A percentile compares a stretch with the other conserved stretches of the same genome.
Evolutionary conservation across 2,797 vertebrate genomes (phyloP).

Genomic region (Tenualosa ilisha): DNA sequence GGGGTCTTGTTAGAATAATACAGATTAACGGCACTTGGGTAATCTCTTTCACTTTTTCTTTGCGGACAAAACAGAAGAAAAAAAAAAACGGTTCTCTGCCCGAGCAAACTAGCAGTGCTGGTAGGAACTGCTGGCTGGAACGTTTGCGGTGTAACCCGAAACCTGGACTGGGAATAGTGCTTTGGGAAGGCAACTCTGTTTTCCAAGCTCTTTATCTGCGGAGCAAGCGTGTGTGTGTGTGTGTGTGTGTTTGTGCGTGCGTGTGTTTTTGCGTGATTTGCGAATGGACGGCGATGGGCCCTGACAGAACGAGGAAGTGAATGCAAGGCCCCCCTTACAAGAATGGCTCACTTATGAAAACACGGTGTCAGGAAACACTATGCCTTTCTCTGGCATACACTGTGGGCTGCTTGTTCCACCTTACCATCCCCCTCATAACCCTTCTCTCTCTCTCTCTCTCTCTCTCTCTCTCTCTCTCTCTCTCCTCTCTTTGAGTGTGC

Average conservation of each 20-base stretch:
- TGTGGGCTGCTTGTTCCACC: slow-evolving; percentile 22
- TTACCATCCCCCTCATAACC: neutral
- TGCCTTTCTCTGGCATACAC: slow-evolving; percentile 47
- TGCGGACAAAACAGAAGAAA: neutral
- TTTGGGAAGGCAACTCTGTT: slow-evolving; percentile 62
- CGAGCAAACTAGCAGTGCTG: slow-evolving; percentile 68
- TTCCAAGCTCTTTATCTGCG: slow-evolving; percentile 72
- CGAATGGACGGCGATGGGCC: slow-evolving; percentile 47
- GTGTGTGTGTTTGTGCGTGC: neutral
- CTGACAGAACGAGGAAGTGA: slow-evolving; percentile 60
- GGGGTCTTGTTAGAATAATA: slow-evolving; percentile 72
- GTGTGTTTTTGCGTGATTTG: slow-evolving; percentile 53
- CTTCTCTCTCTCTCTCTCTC: neutral
- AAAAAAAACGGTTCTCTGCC: slow-evolving; percentile 61
- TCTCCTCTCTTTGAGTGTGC: neutral
- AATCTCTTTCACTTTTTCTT: slow-evolving; percentile 59
- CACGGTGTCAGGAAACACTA: slow-evolving; percentile 69
- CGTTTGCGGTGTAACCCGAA: slow-evolving; percentile 70
- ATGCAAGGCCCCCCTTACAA: slow-evolving; percentile 60
- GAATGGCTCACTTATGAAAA: slow-evolving; percentile 70
- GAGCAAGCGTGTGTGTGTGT: slow-evolving; percentile 39
- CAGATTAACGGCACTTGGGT: slow-evolving; percentile 68
- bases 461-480: neutral
- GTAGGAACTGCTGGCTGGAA: slow-evolving; percentile 68
- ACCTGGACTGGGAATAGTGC: slow-evolving; percentile 66